Conservation (phyloP, 2,113 vertebrate genomes). For the Psophia crepitans region DNA sequence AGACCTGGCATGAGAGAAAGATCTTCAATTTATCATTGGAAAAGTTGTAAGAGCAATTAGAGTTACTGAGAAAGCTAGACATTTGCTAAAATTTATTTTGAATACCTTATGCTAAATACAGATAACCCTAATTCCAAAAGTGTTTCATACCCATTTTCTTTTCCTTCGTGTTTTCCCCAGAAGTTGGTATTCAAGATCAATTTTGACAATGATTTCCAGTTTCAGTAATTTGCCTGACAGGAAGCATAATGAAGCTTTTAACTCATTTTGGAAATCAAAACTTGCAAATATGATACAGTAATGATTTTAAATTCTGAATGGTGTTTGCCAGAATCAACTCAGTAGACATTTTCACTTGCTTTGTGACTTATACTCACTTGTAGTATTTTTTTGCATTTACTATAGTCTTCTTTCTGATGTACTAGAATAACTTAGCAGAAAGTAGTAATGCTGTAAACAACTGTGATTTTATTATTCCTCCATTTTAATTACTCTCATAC, state of each 20-base stretch:
- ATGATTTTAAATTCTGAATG: not conserved
- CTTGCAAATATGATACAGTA: not conserved
- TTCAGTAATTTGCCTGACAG: not conserved
- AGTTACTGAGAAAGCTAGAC: not conserved
- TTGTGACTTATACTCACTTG: not conserved
- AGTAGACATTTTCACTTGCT: not conserved
- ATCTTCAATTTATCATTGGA: not conserved
- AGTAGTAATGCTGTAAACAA: not conserved
- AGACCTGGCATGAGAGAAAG: not conserved
- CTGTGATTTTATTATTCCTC: not conserved
- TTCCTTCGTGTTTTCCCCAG: not conserved
- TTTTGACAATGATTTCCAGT: not conserved
- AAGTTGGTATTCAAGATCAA: not conserved
- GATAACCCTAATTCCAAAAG: not conserved
- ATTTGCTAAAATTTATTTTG: not conserved
- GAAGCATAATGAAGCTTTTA: not conserved
- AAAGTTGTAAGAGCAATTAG: not conserved
- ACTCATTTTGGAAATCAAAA: not conserved
- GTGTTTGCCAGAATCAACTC: not conserved
- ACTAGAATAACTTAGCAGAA: conserved; percentile 13
- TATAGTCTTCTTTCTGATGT: not conserved
- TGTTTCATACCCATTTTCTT: not conserved
- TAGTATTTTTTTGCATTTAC: not conserved
- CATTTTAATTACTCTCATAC: not conserved
- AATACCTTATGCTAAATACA: not conserved